Conservation (phyloP, 2,888 invertebrate species). For the Meghimatium bilineatum region DNA sequence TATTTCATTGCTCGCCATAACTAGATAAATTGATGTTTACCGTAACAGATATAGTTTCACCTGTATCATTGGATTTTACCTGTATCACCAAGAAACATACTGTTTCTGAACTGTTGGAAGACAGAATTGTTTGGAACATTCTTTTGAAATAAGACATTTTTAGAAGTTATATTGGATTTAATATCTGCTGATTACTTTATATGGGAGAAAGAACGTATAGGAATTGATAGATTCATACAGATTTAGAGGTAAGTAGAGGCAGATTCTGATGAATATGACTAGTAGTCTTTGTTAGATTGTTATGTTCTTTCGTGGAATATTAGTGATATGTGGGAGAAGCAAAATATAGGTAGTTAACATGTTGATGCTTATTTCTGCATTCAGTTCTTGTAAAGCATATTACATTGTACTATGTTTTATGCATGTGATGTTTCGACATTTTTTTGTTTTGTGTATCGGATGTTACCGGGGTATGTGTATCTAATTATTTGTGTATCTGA, state of each 20-base stretch:
- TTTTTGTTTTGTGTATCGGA: no score
- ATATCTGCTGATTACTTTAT: background rate
- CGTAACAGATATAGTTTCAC: background rate
- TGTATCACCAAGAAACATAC: no score
- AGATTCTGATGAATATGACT: background rate
- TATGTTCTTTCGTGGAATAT: no score
- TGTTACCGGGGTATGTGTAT: no score
- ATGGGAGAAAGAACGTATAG: background rate
- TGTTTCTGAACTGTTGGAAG: background rate
- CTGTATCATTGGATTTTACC: background rate
- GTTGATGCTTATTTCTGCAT: no score
- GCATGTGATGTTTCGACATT: no score
- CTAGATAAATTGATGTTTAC: background rate
- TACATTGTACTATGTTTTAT: no score
- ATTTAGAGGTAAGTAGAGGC: background rate
- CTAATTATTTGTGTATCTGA: no score
- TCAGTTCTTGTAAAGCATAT: no score
- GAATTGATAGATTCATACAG: background rate
- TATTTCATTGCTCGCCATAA: background rate
- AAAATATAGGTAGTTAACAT: no score
- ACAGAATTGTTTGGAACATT: background rate
- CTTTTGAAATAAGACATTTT: background rate
- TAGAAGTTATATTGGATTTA: background rate
- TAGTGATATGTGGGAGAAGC: no score
- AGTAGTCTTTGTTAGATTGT: no score